Conservation (phyloP, 2,797 vertebrate species). For the Pipistrellus nathusii region DNA sequence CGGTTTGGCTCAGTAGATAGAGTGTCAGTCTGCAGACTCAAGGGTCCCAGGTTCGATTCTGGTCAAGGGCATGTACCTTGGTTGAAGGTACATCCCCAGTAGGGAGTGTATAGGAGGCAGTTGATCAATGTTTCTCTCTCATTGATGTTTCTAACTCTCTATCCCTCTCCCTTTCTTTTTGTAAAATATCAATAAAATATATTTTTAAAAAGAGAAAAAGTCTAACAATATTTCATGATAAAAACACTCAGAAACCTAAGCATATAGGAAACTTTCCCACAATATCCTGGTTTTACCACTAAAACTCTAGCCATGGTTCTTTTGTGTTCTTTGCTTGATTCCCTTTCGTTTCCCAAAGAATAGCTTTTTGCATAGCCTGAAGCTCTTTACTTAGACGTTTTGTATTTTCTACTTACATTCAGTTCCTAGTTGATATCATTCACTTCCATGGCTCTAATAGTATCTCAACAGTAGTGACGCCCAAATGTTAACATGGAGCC, state of each 20-base stretch:
- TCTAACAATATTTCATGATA: not conserved
- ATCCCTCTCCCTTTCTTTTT: too few relatives aligned
- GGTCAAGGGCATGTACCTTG: too few relatives aligned
- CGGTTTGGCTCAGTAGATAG: too few relatives aligned
- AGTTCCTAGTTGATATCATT: not conserved
- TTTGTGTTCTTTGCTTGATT: not conserved
- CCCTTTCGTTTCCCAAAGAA: not conserved
- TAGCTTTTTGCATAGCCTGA: not conserved
- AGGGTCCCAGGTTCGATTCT: too few relatives aligned
- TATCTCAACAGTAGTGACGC: not conserved
- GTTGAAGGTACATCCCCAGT: too few relatives aligned
- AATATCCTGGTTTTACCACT: not conserved
- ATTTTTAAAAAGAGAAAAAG: not conserved
- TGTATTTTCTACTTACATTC: not conserved
- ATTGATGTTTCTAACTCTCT: too few relatives aligned
- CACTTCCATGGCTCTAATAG: not conserved
- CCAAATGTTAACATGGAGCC: not conserved
- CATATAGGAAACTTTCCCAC: not conserved
- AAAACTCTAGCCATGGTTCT: not conserved
- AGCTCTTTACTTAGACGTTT: not conserved
- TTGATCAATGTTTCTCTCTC: too few relatives aligned
- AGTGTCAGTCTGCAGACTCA: too few relatives aligned
- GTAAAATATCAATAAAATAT: too few relatives aligned
- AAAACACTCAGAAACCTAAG: not conserved
- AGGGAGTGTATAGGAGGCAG: too few relatives aligned